These are phyloP conservation scores for Bursaphelenchus mucronatus DNA, from an alignment of 1,140 invertebrate species.

Conservation along the genomic window DNA sequence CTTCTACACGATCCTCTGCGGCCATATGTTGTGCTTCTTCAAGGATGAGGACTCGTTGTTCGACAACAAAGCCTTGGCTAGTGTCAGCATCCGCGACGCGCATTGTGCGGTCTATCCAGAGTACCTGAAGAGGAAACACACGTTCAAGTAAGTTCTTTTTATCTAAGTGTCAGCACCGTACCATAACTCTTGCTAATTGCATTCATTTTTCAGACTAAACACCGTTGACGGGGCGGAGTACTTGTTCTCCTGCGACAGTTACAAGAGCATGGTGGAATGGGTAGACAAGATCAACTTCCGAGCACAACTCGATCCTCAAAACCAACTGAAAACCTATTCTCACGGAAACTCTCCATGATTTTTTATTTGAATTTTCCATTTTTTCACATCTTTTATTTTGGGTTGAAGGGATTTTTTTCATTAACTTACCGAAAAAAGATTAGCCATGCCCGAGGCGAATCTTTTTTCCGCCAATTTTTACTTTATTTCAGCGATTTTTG, in stretches of 20 bases:
- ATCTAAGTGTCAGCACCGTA: constrained; percentile 11
- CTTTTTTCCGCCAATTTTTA: too few relatives aligned
- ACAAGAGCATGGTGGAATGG: constrained; percentile 82
- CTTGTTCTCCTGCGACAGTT: constrained; percentile 74
- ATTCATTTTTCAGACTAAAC: constrained; percentile 39
- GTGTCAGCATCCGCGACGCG: constrained; percentile 72
- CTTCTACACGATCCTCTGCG: constrained; percentile 89
- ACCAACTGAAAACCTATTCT: too few relatives aligned
- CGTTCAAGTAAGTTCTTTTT: constrained; percentile 68
- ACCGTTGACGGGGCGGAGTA: constrained; percentile 82
- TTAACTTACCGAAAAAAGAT: too few relatives aligned
- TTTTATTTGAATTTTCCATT: too few relatives aligned
- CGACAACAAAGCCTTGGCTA: constrained; percentile 75
- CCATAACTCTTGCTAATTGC: neutral
- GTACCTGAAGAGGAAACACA: constrained; percentile 89
- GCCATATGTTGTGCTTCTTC: constrained; percentile 94
- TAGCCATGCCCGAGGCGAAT: too few relatives aligned
- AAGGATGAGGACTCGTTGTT: constrained; percentile 78
- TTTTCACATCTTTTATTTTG: too few relatives aligned
- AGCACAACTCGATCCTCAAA: constrained; percentile 64
- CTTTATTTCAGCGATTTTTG: too few relatives aligned
- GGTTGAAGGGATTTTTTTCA: too few relatives aligned
- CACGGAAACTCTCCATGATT: too few relatives aligned
- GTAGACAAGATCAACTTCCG: constrained; percentile 87
- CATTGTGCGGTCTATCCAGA: constrained; percentile 66